Base-by-base conservation (phyloP, 2,797 vertebrate genomes). In the Halcyon leucocephala region DNA sequence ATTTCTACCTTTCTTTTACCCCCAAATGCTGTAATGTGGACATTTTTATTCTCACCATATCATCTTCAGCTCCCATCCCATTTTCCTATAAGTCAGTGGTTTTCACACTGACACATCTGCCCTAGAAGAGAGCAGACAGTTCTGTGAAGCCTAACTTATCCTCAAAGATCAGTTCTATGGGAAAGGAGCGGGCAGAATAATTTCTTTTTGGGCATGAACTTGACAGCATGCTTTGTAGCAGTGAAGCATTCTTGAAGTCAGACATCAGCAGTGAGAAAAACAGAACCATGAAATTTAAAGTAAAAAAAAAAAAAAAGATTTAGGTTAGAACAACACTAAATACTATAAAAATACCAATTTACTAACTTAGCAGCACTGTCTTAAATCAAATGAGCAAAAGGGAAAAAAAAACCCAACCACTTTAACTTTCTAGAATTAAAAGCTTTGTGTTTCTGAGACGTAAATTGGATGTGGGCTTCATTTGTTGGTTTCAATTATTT, bases 71-170 rank as follows among this genome's bases (percentile, higher is more conserved):
- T 21, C 33, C 33, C 4, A 22, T 7, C 7, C 7, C 9, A 26
- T 78, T 72, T 72, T 44, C 39, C 16, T 67, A 12, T 67, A 73
- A 89, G 61, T 46, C 57, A 82, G 16, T 13, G 14, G 14, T 10
- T 66, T 96, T 86, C 35, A 35, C n/a, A 67, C 24, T 60, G 71
- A 80, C 57, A 51, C n/a, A 78, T 14, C 26, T 79, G 52, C 17
- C 78, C 57, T 25, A 67, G 25, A 82, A 54, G 58, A 81, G 14
- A 88, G 35, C 8, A 73, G 35, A 52, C n/a, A 84, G 31, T 37
- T 86, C 51, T 89, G 21, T 29, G 55, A 86, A 96, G 71, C 65
- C 87, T 81, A 93, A 90, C 78, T 95, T 65, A 93, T 62, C n/a
- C 64, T 92, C 67, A 86, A 79, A 84, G 46, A 64, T 29, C 48